phyloP scores from a whole-genome alignment of 2,797 vertebrate species.

The Hemibagrus guttatus region DNA sequence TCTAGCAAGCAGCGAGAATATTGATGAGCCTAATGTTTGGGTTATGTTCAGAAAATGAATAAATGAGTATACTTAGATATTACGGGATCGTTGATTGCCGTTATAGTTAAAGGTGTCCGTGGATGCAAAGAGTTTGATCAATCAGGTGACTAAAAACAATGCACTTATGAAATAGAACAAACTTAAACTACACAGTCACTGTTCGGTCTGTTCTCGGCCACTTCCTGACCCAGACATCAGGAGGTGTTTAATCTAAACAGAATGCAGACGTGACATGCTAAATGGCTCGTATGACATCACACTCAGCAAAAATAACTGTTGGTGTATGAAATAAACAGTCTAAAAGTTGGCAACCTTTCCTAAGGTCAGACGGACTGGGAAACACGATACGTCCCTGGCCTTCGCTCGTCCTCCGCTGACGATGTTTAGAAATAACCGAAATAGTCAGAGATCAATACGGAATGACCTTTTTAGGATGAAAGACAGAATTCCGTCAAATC shows the following conservation, averaged over 20 bases:
- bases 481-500: constrained; percentile 46
- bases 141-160: not conserved
- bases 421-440: constrained; percentile 45
- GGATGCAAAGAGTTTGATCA: not conserved
- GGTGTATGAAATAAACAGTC: constrained; percentile 30
- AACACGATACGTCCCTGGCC: not conserved
- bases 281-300: not conserved
- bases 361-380: constrained; percentile 26
- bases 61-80: not conserved
- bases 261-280: not conserved
- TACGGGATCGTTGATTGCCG: not conserved
- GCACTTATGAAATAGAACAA: too few species aligned
- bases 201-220: not conserved
- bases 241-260: not conserved
- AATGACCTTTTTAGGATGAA: constrained; percentile 52
- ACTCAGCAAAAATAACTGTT: constrained; percentile 16
- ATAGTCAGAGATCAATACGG: constrained; percentile 43
- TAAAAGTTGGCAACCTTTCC: constrained; percentile 34
- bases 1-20: not conserved
- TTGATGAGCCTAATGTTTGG: not conserved
- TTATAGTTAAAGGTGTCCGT: too few species aligned
- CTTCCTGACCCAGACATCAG: not conserved
- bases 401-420: constrained; percentile 21
- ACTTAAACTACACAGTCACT: not conserved
- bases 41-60: not conserved